Conservation (phyloP, 2,888 invertebrate genomes). For the Torymus texanus region DNA sequence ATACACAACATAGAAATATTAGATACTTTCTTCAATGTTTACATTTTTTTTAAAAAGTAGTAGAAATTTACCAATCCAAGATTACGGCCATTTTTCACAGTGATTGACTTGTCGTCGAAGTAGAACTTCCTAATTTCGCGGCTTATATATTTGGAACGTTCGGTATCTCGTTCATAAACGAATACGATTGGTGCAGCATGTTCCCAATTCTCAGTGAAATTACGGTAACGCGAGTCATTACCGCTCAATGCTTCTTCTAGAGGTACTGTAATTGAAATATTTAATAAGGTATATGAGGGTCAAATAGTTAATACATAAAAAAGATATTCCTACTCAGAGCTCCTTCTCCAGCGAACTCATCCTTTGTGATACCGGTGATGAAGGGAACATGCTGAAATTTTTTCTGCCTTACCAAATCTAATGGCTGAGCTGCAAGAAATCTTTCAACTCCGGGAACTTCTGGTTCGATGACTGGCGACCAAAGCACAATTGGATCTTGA, state of each 20-base stretch:
- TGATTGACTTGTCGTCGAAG: slow-evolving; percentile 71
- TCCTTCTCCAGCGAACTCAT: slow-evolving; percentile 81
- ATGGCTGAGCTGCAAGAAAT: slow-evolving; percentile 80
- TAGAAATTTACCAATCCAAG: too few relatives aligned
- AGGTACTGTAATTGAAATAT: slow-evolving; percentile 63
- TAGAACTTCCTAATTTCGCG: slow-evolving; percentile 76
- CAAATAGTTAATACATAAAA: too few relatives aligned
- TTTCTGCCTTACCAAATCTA: slow-evolving; percentile 77
- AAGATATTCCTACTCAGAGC: slow-evolving; percentile 77
- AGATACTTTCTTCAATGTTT: too few relatives aligned
- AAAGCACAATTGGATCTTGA: slow-evolving; percentile 77
- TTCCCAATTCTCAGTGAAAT: slow-evolving; percentile 79
- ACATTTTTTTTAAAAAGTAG: too few relatives aligned
- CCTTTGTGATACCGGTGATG: slow-evolving; percentile 80
- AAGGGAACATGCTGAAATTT: slow-evolving; percentile 80
- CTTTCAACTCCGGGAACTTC: slow-evolving; percentile 81
- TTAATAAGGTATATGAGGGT: too few relatives aligned
- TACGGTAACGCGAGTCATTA: slow-evolving; percentile 59
- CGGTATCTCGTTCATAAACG: slow-evolving; percentile 77
- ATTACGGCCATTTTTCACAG: slow-evolving; percentile 71
- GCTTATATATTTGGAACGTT: slow-evolving; percentile 76
- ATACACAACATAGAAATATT: neutral
- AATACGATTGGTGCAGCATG: slow-evolving; percentile 78
- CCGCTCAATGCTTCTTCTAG: slow-evolving; percentile 21
- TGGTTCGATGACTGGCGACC: slow-evolving; percentile 81